Percentiles rank a stretch among this genome's conserved stretches.
These are phyloP conservation scores for Lycodopsis pacificus DNA, from an alignment of 2,797 vertebrate genomes.

Conservation along the genomic window DNA sequence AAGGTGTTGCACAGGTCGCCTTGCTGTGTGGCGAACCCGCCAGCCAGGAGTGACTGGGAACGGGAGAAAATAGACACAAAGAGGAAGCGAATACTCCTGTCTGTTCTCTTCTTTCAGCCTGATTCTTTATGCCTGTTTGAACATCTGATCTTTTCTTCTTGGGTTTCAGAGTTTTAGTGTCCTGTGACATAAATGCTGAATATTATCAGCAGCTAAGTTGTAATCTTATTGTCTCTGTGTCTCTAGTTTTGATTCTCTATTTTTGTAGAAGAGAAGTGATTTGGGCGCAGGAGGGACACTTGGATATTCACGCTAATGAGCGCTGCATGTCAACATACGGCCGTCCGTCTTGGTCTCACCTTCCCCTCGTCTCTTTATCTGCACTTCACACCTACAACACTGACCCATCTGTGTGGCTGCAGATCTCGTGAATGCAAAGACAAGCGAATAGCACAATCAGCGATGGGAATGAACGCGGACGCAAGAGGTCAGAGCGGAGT, in stretches of 20 bases:
- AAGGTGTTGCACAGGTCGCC: conserved; percentile 93
- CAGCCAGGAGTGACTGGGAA: conserved; percentile 72
- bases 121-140: conserved; percentile 30
- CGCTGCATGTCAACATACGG: conserved; percentile 14
- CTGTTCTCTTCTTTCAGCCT: conserved; percentile 8
- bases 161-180: no score
- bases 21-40: conserved; percentile 68
- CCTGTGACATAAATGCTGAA: no score
- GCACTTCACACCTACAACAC: conserved; percentile 61
- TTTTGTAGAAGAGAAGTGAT: conserved; percentile 9
- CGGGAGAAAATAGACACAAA: conserved; percentile 49
- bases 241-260: background rate
- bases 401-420: conserved; percentile 50
- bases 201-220: background rate
- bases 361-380: conserved; percentile 33
- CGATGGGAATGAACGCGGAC: background rate
- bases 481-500: background rate
- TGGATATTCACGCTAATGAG: conserved; percentile 56
- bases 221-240: background rate
- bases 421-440: background rate
- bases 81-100: conserved; percentile 28
- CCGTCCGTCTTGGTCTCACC: conserved; percentile 41
- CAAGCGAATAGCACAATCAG: background rate
- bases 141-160: conserved; percentile 29
- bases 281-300: conserved; percentile 26